Base-by-base conservation (phyloP, 2,797 vertebrate genomes). In the Chloroceryle amazona region DNA sequence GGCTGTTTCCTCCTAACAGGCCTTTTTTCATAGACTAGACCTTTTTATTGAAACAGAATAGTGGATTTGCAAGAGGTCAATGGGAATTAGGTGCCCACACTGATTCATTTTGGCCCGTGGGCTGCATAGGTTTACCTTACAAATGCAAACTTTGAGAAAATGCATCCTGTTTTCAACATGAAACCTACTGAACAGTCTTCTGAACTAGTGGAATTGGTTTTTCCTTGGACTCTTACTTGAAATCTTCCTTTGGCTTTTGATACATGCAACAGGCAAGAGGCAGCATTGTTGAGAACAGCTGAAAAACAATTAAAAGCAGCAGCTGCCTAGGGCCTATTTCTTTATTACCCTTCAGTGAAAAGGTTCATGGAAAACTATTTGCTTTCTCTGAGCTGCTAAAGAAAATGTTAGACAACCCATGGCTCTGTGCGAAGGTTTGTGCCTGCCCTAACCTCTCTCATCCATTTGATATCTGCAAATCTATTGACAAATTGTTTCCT, bases 401-500 rank as follows among this genome's bases (percentile, higher is more conserved):
- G 82, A 74, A 94, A 96, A 90, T 44, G 73, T 87, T 94, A 86
- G 92, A 89, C 52, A 62, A 96, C 79, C 80, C 67, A 52, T 41
- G 81, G 58, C 19, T 79, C 35, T 57, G 41, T 90, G 79, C 81
- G 95, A 58, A 72, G 79, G 81, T 95, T 71, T 92, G 71, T 82
- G 49, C 39, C 61, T 85, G 70, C 71, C 74, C 54, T 58, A 60
- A 93, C 94, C 87, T 87, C 37, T 74, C 0, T 0, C 83, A 92
- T 86, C 89, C 49, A n/a, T 94, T 84, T 85, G 76, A 63, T 95
- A 97, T 96, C 89, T 93, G 63, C 70, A 84, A 92, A 96, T 90
- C 88, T 93, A 94, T 75, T 86, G 95, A 94, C 68, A 86, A 92
- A 66, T 92, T 89, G 94, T 93, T 97, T 95, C 94, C 91, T 94